Percentiles rank a stretch among this genome's conserved stretches.
Conservation (phyloP, 1,140 invertebrate genomes). For the Drosophila nannoptera region DNA sequence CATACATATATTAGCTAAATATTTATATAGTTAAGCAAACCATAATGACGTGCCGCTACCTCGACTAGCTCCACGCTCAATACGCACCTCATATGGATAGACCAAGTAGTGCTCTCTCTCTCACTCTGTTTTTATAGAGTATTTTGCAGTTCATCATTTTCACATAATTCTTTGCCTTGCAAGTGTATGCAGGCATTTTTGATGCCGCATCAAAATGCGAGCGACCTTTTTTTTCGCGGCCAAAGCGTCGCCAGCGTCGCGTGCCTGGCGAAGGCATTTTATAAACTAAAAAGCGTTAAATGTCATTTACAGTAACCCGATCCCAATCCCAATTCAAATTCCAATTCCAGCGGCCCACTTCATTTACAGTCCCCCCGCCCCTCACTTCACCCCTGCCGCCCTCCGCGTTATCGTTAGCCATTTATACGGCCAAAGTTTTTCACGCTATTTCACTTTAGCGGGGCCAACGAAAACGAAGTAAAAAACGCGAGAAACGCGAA, state of each 20-base stretch:
- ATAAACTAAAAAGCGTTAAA: constrained; percentile 77
- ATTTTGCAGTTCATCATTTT: neutral
- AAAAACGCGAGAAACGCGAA: constrained; percentile 9
- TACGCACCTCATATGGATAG: too few relatives aligned
- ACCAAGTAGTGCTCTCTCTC: neutral
- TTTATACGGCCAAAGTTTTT: constrained; percentile 72
- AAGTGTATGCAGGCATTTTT: constrained; percentile 66
- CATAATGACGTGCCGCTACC: too few relatives aligned
- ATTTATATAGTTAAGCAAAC: too few relatives aligned
- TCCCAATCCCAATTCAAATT: constrained; percentile 33
- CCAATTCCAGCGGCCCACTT: constrained; percentile 18
- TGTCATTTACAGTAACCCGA: constrained; percentile 73
- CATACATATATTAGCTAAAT: too few relatives aligned
- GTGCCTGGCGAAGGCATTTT: constrained; percentile 63
- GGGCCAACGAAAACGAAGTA: constrained; percentile 9
- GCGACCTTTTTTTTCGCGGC: constrained; percentile 53
- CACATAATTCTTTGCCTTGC: constrained; percentile 2
- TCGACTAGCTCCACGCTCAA: too few relatives aligned
- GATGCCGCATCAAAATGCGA: constrained; percentile 43
- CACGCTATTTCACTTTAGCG: constrained; percentile 72
- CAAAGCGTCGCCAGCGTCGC: constrained; percentile 29
- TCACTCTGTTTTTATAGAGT: neutral
- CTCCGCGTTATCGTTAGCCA: constrained; percentile 50
- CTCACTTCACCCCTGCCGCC: too few relatives aligned
- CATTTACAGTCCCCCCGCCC: neutral